These are phyloP conservation scores for Iselma pallidipennis DNA, from an alignment of 2,888 invertebrate species.

Conservation along the genomic window DNA sequence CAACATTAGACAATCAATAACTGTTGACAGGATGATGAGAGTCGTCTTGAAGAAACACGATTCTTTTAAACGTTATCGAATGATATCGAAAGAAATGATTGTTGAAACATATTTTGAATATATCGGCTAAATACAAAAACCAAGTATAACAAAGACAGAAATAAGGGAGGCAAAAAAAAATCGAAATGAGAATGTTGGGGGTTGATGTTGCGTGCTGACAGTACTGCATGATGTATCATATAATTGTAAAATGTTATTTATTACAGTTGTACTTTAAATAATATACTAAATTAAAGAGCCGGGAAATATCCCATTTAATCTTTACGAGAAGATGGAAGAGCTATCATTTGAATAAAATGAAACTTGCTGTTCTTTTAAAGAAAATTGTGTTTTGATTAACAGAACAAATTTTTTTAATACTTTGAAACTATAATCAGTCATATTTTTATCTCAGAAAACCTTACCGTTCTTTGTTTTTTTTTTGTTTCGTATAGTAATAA, in stretches of 20 bases:
- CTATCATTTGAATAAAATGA: not conserved
- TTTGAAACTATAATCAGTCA: too few relatives aligned
- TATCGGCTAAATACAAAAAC: not conserved
- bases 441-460: too few relatives aligned
- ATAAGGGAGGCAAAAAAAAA: not conserved
- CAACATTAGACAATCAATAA: constrained; percentile 31
- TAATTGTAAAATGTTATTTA: constrained; percentile 15
- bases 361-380: not conserved
- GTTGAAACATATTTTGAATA: constrained; percentile 4
- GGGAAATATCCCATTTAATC: not conserved
- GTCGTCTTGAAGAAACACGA: constrained; percentile 4
- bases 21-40: constrained; percentile 23
- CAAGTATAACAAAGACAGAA: not conserved
- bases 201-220: constrained; percentile 7
- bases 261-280: constrained; percentile 8
- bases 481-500: too few relatives aligned
- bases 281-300: constrained; percentile 9
- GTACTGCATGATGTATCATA: constrained; percentile 3
- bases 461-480: too few relatives aligned
- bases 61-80: constrained; percentile 11
- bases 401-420: too few relatives aligned
- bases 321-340: not conserved
- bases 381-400: not conserved
- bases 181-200: not conserved
- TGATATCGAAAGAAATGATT: constrained; percentile 5